Conservation (phyloP, 2,113 vertebrate genomes). For the Siniperca knerii region DNA sequence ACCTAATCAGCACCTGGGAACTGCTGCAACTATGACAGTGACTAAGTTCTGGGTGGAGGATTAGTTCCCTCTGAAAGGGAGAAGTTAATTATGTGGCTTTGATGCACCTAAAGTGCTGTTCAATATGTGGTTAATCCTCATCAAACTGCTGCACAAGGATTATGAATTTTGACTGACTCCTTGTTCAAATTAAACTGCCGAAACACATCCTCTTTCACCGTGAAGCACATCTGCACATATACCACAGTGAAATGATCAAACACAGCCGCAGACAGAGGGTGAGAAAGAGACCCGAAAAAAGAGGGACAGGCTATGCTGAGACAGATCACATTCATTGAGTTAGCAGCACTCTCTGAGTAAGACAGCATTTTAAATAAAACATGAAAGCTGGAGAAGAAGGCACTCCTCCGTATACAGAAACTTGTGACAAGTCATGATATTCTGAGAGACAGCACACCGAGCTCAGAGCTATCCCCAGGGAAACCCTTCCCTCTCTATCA, state of each 20-base stretch:
- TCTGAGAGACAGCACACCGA: conserved; percentile 69
- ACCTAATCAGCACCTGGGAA: conserved; percentile 36
- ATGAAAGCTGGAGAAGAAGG: conserved; percentile 76
- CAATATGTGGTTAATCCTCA: conserved; percentile 68
- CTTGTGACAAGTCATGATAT: conserved; percentile 76
- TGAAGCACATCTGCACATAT: conserved; percentile 26
- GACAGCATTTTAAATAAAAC: conserved; percentile 81
- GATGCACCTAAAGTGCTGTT: conserved; percentile 65
- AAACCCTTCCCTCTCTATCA: conserved; percentile 61
- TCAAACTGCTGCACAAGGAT: conserved; percentile 60
- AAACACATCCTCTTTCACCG: conserved; percentile 39
- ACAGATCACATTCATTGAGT: conserved; percentile 74
- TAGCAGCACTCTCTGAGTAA: conserved; percentile 69
- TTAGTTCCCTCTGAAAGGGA: conserved; percentile 64
- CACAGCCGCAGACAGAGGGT: conserved; percentile 26
- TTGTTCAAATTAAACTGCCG: conserved; percentile 59
- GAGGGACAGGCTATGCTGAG: conserved; percentile 45
- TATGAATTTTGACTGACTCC: conserved; percentile 64
- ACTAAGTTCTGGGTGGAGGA: conserved; percentile 47
- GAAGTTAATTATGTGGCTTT: conserved; percentile 68
- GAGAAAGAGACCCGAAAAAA: neutral
- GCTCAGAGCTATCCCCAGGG: conserved; percentile 58
- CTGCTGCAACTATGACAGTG: neutral
- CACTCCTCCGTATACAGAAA: conserved; percentile 59
- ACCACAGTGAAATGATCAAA: conserved; percentile 51